Evolutionary conservation across 2,113 vertebrate genomes (phyloP).

Genomic region (Silurus asotus): DNA sequence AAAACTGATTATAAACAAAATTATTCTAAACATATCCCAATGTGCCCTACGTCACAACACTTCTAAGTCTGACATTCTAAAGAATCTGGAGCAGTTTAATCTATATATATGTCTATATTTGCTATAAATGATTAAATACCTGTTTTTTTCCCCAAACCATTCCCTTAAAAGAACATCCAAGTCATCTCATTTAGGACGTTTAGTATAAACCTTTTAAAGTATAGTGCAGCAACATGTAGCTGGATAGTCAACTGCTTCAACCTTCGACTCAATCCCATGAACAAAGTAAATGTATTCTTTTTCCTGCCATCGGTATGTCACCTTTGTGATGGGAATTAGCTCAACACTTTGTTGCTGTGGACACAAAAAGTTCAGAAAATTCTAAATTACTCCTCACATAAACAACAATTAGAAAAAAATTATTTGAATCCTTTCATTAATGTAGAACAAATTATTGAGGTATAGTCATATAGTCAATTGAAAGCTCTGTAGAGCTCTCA

Average conservation of each 20-base stretch:
- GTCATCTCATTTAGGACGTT: not conserved
- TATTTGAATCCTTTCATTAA: not conserved
- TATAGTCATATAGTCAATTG: not conserved
- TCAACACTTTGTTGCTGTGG: conserved; percentile 77
- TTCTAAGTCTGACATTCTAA: not conserved
- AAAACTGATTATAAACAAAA: too few relatives aligned
- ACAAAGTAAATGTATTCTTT: conserved; percentile 70
- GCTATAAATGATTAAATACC: not conserved
- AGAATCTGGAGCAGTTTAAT: not conserved
- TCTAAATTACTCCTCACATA: not conserved
- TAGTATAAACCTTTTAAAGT: conserved; percentile 54
- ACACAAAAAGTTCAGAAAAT: conserved; percentile 29
- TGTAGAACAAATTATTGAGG: not conserved
- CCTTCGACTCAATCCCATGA: conserved; percentile 75
- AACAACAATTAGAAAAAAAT: not conserved
- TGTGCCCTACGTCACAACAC: not conserved
- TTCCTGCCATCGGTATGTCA: conserved; percentile 74
- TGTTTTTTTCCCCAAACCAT: not conserved
- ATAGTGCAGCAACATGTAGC: conserved; percentile 73
- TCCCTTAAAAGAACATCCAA: not conserved
- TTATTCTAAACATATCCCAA: not conserved
- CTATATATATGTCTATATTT: not conserved
- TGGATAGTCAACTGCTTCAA: conserved; percentile 72
- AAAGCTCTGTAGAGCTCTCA: not conserved
- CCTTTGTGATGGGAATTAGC: conserved; percentile 76